Base-by-base conservation (phyloP, 2,888 invertebrate genomes). In the Nemotelus nigrinus region DNA sequence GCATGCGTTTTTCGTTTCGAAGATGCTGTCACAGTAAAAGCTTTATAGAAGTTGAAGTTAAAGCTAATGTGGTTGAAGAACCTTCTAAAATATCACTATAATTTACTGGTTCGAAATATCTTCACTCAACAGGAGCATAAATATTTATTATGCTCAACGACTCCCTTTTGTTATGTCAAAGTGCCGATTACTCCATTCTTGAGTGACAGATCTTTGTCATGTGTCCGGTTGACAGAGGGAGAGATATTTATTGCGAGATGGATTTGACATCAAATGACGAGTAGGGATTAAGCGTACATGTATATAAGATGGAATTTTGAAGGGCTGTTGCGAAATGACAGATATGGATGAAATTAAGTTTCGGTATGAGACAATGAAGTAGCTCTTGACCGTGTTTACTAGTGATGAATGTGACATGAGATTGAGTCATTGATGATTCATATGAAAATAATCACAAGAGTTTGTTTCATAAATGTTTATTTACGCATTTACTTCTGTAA, bases 191-290 rank as follows among this genome's bases (percentile, higher is more conserved):
- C 60, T 60, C 43, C 39, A 60, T 60, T 60, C 43, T 39, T 39
- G 41, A 43, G 43, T 65, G 65, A 65, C 65, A 65, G 45, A 44
- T 65, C n/a, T 2, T 65, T 65, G 65, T 65, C 65, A 65, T 65
- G 45, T 65, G 65, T 47, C 48, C 25, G 10, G 45, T 48, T 10
- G 25, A 65, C n/a, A 25, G 25, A 65, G 65, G 65, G 65, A 48
- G 60, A 75, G 72, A 25, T 25, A 25, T 25, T 25, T 25, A 25
- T 25, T 25, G 25, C 25, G 25, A 25, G 25, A 25, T 25, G 25
- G 25, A 25, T 25, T 25, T 25, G 25, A 25, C 25, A 25, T 25
- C 25, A 25, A 43, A 60, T 60, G 60, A 60, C 60, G 75, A 65
- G 64, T 43, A 44, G 50, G 50, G 65, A 65, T 76, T 67, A 53